Percentiles rank a stretch among this genome's conserved stretches.
Evolutionary conservation across 2,797 vertebrate genomes (phyloP).

Genomic region (Gymnoscopelus microlampas): DNA sequence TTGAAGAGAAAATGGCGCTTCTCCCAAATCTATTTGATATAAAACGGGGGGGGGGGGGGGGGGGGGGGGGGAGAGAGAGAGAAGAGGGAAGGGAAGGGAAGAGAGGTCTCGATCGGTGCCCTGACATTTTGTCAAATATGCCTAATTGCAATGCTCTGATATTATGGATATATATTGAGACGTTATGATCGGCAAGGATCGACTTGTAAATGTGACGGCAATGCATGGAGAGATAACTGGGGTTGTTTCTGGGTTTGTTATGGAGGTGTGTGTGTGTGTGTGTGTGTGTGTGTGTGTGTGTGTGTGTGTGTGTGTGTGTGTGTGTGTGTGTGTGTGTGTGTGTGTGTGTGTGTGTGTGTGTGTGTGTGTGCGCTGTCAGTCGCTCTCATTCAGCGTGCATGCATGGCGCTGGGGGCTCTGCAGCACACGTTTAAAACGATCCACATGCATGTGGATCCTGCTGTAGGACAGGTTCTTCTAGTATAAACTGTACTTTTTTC

Average conservation of each 20-base stretch:
- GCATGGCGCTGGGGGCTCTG: neutral
- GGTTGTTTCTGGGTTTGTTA: slow-evolving; percentile 1
- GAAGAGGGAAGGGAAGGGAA: too few species aligned
- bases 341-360: too few species aligned
- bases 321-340: neutral
- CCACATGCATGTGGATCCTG: too few species aligned
- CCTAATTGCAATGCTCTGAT: neutral
- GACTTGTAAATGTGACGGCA: neutral
- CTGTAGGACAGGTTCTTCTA: too few species aligned
- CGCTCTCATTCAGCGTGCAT: slow-evolving; percentile 26
- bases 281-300: too few species aligned
- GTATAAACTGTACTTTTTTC: too few species aligned
- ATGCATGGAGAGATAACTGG: neutral
- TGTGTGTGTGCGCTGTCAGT: slow-evolving; percentile 2
- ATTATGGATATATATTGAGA: neutral
- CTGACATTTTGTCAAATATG: slow-evolving; percentile 26
- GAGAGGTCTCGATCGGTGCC: slow-evolving; percentile 11
- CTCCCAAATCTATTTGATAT: slow-evolving; percentile 88
- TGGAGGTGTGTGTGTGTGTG: neutral
- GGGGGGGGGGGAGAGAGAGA: slow-evolving; percentile 7
- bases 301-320: too few species aligned
- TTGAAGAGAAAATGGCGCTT: slow-evolving; percentile 93
- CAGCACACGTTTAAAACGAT: too few species aligned
- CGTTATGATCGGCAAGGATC: neutral
- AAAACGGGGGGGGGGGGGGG: slow-evolving; percentile 69